Conservation (phyloP, 2,113 vertebrate species). For the Limanda limanda region DNA sequence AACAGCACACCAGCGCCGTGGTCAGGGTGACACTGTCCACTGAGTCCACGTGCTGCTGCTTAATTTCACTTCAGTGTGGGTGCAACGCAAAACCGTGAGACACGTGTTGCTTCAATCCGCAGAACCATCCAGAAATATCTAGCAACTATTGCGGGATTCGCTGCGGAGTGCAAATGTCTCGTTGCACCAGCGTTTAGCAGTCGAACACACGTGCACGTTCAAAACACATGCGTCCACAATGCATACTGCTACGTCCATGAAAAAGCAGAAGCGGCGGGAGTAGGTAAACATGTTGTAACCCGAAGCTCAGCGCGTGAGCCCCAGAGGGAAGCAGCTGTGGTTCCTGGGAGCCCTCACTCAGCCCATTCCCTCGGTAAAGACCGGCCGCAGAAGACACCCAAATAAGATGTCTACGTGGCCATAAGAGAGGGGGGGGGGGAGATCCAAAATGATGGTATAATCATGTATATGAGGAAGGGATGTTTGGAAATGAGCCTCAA, state of each 20-base stretch:
- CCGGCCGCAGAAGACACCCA: slow-evolving; percentile 67
- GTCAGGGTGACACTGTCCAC: slow-evolving; percentile 60
- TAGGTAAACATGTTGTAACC: slow-evolving; percentile 81
- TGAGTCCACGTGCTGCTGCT: neutral
- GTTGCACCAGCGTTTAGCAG: slow-evolving; percentile 26
- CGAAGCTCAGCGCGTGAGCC: slow-evolving; percentile 69
- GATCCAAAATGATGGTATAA: slow-evolving; percentile 39
- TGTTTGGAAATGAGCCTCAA: slow-evolving; percentile 43
- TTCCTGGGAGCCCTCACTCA: slow-evolving; percentile 78
- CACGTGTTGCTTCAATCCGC: neutral
- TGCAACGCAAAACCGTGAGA: neutral
- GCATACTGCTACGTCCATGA: slow-evolving; percentile 18
- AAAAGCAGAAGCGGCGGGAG: slow-evolving; percentile 78
- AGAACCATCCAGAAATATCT: neutral
- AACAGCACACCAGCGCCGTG: slow-evolving; percentile 40
- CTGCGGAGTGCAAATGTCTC: slow-evolving; percentile 19
- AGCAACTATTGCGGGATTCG: slow-evolving; percentile 12
- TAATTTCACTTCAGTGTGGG: slow-evolving; percentile 5
- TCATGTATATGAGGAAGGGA: slow-evolving; percentile 16
- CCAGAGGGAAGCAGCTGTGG: slow-evolving; percentile 76
- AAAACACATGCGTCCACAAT: slow-evolving; percentile 2
- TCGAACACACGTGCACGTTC: slow-evolving; percentile 15
- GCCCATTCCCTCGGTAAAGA: slow-evolving; percentile 56
- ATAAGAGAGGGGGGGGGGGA: neutral
- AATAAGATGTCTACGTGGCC: slow-evolving; percentile 66